phyloP scores from a whole-genome alignment of 2,888 invertebrate genomes.

The Epiblema foenella region DNA sequence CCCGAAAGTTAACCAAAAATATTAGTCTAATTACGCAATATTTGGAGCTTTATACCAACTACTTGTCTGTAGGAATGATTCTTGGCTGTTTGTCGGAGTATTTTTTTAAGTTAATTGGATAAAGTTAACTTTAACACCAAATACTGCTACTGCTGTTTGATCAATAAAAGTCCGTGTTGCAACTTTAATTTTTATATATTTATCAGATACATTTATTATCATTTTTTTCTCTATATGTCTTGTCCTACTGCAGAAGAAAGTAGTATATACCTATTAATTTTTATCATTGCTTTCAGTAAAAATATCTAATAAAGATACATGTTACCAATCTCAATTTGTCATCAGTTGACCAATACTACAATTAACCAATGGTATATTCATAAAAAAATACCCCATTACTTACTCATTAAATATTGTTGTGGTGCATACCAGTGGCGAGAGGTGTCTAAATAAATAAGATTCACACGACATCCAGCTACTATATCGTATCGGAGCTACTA shows the following conservation, averaged over 20 bases:
- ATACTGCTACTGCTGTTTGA: too few species aligned
- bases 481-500: not conserved
- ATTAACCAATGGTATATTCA: conserved; percentile 29
- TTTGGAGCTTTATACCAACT: too few species aligned
- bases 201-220: conserved; percentile 72
- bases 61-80: too few species aligned
- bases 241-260: conserved; percentile 73
- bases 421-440: not conserved
- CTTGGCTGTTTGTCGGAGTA: too few species aligned
- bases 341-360: conserved; percentile 30
- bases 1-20: too few species aligned
- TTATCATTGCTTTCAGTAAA: conserved; percentile 60
- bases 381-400: conserved; percentile 41
- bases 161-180: conserved; percentile 16
- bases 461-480: not conserved
- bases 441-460: not conserved
- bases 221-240: conserved; percentile 74
- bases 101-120: too few species aligned
- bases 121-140: too few species aligned
- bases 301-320: conserved; percentile 47
- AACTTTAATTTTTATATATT: conserved; percentile 67
- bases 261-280: conserved; percentile 49
- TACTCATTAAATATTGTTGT: conserved; percentile 33
- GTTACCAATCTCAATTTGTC: conserved; percentile 36
- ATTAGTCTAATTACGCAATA: too few species aligned